Conservation (phyloP, 2,888 invertebrate genomes). For the Mamestra brassicae region DNA sequence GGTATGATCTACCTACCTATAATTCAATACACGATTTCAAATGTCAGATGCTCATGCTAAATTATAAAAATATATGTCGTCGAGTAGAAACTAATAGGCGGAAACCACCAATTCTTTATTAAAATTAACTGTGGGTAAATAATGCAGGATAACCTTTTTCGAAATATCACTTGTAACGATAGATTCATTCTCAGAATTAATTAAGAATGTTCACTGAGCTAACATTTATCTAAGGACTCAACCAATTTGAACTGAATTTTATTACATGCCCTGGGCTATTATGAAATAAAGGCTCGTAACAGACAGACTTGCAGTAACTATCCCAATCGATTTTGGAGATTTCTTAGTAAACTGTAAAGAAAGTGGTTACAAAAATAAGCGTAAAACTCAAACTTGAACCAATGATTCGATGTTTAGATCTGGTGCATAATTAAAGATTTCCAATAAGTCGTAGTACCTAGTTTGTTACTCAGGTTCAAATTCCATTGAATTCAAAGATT, state of each 20-base stretch:
- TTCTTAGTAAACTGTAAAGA: constrained; percentile 10
- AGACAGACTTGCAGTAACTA: constrained; percentile 7
- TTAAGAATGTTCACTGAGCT: constrained; percentile 43
- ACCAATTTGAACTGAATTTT: constrained; percentile 47
- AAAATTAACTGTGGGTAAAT: not conserved
- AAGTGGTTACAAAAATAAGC: constrained; percentile 17
- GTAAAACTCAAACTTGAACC: not conserved
- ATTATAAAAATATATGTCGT: not conserved
- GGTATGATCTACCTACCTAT: not conserved
- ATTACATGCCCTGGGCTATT: constrained; percentile 35
- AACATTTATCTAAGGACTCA: constrained; percentile 55
- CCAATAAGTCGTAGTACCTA: too few species aligned
- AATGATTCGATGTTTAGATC: not conserved
- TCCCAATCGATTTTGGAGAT: constrained; percentile 8
- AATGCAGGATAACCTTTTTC: not conserved
- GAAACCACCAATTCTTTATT: too few species aligned
- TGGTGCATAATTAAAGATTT: not conserved
- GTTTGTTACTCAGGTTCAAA: not conserved
- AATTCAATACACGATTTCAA: not conserved
- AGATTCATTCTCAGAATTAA: constrained; percentile 34
- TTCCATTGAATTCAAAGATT: not conserved
- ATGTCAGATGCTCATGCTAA: not conserved
- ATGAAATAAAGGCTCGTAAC: constrained; percentile 26
- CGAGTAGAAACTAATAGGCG: not conserved
- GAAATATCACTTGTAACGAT: constrained; percentile 1